Percentiles rank a stretch among this genome's conserved stretches.
phyloP scores from a whole-genome alignment of 2,888 invertebrate species.

The Cerceris ruficornis region DNA sequence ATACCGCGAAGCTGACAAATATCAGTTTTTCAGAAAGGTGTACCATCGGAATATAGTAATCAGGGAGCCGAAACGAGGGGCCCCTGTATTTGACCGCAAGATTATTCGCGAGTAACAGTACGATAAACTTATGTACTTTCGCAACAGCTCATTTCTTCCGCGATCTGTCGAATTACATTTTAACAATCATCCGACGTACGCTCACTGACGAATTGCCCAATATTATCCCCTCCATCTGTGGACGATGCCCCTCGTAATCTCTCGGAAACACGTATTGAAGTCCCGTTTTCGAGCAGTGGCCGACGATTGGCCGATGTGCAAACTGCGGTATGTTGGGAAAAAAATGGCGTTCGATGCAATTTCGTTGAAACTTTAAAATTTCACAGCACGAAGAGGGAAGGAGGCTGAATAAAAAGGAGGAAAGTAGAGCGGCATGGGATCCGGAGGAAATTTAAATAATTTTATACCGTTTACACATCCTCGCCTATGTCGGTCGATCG shows the following conservation, averaged over 20 bases:
- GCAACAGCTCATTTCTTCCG: conserved; percentile 2
- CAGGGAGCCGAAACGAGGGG: no score
- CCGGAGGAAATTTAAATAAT: conserved; percentile 36
- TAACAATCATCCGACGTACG: neutral
- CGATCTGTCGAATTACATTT: conserved; percentile 3
- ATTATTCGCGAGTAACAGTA: conserved; percentile 27
- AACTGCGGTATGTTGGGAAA: neutral
- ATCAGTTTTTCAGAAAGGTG: no score
- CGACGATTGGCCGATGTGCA: neutral
- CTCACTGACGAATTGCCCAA: conserved; percentile 15
- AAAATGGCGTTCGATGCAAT: conserved; percentile 44
- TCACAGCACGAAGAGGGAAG: conserved; percentile 8
- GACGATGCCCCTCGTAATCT: neutral
- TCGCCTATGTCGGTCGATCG: neutral
- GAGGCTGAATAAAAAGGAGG: conserved; percentile 14
- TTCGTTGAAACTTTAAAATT: conserved; percentile 28
- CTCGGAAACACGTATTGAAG: neutral
- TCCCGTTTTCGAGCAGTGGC: conserved; percentile 3
- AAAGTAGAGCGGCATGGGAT: neutral
- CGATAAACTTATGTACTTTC: neutral
- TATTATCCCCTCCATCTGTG: conserved; percentile 14
- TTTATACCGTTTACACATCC: neutral
- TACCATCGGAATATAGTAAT: no score
- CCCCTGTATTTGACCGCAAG: neutral
- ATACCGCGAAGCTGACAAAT: no score